Evolutionary conservation across 2,888 invertebrate species (phyloP).

Genomic region (Drosophila rubida): DNA sequence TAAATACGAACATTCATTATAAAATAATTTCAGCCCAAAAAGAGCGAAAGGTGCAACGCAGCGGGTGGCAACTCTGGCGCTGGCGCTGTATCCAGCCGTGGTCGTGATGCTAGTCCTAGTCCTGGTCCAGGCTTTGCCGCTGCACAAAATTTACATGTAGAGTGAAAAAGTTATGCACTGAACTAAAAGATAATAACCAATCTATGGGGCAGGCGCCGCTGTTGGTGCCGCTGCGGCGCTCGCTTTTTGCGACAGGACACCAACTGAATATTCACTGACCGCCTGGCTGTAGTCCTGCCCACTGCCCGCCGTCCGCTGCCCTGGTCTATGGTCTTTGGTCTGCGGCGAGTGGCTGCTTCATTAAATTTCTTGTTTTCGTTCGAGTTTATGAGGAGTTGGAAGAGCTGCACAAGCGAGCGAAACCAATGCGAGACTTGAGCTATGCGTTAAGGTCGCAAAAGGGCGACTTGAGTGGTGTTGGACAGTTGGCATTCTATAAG

Average conservation of each 20-base stretch:
- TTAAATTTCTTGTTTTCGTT: slow-evolving; percentile 63
- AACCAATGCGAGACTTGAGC: slow-evolving; percentile 5
- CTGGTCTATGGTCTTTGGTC: slow-evolving; percentile 11
- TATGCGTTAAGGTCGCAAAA: slow-evolving; percentile 18
- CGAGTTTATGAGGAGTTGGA: slow-evolving; percentile 18
- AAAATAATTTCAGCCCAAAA: slow-evolving; percentile 68
- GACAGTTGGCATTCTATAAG: slow-evolving; percentile 12
- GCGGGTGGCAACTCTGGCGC: slow-evolving; percentile 30
- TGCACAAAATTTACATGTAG: slow-evolving; percentile 72
- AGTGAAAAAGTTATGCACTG: slow-evolving; percentile 73
- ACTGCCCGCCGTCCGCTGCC: background rate
- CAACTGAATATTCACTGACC: slow-evolving; percentile 26
- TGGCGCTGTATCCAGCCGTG: slow-evolving; percentile 15
- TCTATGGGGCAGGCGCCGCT: slow-evolving; percentile 49
- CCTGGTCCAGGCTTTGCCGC: background rate
- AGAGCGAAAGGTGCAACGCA: slow-evolving; percentile 35
- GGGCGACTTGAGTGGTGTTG: slow-evolving; percentile 21
- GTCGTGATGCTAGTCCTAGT: background rate
- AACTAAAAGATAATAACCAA: slow-evolving; percentile 77
- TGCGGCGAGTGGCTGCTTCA: slow-evolving; percentile 58
- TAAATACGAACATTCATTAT: slow-evolving; percentile 81
- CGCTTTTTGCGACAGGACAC: slow-evolving; percentile 20
- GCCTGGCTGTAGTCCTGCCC: slow-evolving; percentile 1
- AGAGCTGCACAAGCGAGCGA: background rate
- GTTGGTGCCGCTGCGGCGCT: slow-evolving; percentile 26